Percentiles rank a stretch among this genome's conserved stretches.
Evolutionary conservation across 35 echinoderm and acorn worm genomes (phyloP).

Genomic region (Lytechinus pictus): DNA sequence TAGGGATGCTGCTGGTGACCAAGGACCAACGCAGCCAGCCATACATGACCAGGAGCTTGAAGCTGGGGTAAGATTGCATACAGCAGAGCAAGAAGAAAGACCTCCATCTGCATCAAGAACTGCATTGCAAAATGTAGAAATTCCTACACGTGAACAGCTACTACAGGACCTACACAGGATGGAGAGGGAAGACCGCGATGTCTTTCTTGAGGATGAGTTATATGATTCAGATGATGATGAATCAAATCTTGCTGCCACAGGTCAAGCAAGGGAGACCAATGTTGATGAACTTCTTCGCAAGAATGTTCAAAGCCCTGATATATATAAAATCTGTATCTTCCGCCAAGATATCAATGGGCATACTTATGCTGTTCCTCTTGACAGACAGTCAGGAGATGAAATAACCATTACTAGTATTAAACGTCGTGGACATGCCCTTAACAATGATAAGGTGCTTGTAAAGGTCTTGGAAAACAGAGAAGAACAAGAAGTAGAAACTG

Average conservation of each 20-base stretch:
- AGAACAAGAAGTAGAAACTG: conserved; percentile 39
- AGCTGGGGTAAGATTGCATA: background rate
- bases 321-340: conserved; percentile 75
- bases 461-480: conserved; percentile 66
- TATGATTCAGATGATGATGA: conserved; percentile 80
- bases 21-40: background rate
- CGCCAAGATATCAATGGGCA: conserved; percentile 66
- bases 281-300: conserved; percentile 54
- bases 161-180: conserved; percentile 66
- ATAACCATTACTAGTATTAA: conserved; percentile 72
- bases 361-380: conserved; percentile 69
- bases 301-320: conserved; percentile 50
- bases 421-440: conserved; percentile 67
- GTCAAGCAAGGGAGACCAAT: background rate
- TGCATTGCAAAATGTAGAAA: background rate
- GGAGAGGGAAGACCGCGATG: conserved; percentile 55
- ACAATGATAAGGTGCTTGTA: conserved; percentile 75
- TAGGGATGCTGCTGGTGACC: background rate
- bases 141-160: background rate
- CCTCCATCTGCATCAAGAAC: background rate
- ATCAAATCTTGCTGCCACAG: background rate
- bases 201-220: conserved; percentile 46
- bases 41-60: background rate
- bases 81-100: background rate
- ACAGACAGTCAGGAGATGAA: conserved; percentile 60